Evolutionary conservation across 1,140 invertebrate species (phyloP).

Genomic region (Lepidostoma basale): DNA sequence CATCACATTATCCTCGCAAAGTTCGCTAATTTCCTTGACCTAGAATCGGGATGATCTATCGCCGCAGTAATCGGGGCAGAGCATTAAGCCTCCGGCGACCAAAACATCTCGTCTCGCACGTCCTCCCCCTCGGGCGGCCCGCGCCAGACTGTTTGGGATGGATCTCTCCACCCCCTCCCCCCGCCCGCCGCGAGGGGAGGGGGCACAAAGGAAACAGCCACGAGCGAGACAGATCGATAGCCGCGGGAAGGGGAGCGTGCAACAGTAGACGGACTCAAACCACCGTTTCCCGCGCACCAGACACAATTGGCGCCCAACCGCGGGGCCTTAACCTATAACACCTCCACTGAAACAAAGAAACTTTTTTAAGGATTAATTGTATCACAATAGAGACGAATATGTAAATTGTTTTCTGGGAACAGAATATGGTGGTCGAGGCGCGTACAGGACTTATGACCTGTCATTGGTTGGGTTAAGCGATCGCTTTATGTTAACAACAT

Average conservation of each 20-base stretch:
- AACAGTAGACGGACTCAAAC: slow-evolving; percentile 23
- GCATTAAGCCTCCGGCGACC: not conserved
- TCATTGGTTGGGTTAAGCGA: too few relatives aligned
- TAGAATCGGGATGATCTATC: slow-evolving; percentile 5
- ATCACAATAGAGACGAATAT: too few relatives aligned
- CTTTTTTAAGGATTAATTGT: too few relatives aligned
- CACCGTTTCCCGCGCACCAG: not conserved
- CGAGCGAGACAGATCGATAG: slow-evolving; percentile 33
- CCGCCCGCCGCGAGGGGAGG: not conserved
- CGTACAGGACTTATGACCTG: too few relatives aligned
- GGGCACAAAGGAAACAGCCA: slow-evolving; percentile 27
- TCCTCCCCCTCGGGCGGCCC: not conserved
- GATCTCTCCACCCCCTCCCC: not conserved
- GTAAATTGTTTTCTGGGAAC: too few relatives aligned
- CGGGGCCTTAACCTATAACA: too few relatives aligned
- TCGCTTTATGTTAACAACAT: too few relatives aligned
- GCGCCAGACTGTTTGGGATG: slow-evolving; percentile 23
- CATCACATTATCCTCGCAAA: too few relatives aligned
- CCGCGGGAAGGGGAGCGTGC: slow-evolving; percentile 13
- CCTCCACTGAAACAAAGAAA: too few relatives aligned
- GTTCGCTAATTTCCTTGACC: slow-evolving; percentile 13
- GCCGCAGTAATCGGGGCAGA: slow-evolving; percentile 10
- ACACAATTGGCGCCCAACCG: slow-evolving; percentile 20
- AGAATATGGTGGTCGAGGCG: too few relatives aligned
- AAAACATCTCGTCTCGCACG: not conserved